These are phyloP conservation scores for Oceanites oceanicus DNA, from an alignment of 2,113 vertebrate genomes.

Conservation along the genomic window DNA sequence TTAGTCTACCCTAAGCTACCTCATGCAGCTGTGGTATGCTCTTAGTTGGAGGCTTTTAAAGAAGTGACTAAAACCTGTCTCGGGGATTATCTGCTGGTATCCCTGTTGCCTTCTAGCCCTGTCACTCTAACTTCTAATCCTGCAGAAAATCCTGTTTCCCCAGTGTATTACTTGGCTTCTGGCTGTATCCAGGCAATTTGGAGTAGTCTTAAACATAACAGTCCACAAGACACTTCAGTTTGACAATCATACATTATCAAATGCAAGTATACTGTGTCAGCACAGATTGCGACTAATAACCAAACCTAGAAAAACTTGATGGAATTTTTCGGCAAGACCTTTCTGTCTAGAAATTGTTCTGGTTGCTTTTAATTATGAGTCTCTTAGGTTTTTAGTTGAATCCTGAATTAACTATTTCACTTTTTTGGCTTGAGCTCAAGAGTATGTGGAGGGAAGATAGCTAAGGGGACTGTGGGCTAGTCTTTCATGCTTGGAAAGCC, in stretches of 20 bases:
- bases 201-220: background rate
- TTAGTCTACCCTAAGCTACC: background rate
- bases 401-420: background rate
- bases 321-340: background rate
- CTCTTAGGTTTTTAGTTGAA: background rate
- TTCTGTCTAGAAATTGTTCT: background rate
- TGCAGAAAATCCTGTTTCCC: background rate
- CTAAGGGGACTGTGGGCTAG: rapidly evolving
- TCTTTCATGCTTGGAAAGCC: background rate
- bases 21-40: background rate
- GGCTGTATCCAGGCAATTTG: background rate
- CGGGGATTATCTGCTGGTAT: conserved; percentile 3
- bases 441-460: background rate
- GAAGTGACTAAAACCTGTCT: background rate
- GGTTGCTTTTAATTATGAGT: background rate
- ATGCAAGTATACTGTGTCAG: background rate
- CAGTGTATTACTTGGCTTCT: background rate
- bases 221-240: background rate
- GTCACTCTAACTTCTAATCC: background rate
- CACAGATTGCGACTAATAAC: background rate
- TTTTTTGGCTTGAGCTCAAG: background rate
- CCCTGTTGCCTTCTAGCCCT: background rate
- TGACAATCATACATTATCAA: rapidly evolving
- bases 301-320: background rate
- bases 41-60: background rate